Conservation (phyloP, 53 echinoderm and acorn worm genomes). For the Pentamera pediparva region DNA sequence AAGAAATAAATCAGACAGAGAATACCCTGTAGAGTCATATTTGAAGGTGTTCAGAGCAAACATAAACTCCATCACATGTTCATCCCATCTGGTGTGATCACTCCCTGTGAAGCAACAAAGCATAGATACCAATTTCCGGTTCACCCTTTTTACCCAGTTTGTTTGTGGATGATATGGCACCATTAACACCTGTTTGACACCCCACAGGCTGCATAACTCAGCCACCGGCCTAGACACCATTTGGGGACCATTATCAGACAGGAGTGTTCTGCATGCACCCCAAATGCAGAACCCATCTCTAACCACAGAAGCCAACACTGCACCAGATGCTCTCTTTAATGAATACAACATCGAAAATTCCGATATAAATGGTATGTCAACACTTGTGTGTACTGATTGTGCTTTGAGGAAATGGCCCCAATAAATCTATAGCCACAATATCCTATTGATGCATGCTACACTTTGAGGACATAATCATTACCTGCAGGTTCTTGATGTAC, state of each 20-base stretch:
- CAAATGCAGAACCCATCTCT: conserved; percentile 43
- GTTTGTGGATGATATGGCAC: conserved; percentile 57
- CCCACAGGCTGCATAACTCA: conserved; percentile 44
- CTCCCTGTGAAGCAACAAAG: background rate
- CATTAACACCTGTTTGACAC: conserved; percentile 41
- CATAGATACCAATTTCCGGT: conserved; percentile 48
- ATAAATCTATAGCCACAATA: conserved; percentile 30
- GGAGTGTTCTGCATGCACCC: conserved; percentile 35
- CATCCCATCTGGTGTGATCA: conserved; percentile 30
- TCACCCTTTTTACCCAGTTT: conserved; percentile 57
- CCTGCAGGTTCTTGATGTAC: conserved; percentile 41
- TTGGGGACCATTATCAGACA: conserved; percentile 62
- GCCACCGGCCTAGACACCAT: conserved; percentile 24
- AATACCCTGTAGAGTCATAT: conserved; percentile 40
- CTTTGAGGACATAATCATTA: conserved; percentile 37
- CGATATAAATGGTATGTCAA: too few species aligned
- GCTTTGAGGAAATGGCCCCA: conserved; percentile 38
- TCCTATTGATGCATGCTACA: conserved; percentile 31
- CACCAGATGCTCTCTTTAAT: conserved; percentile 27
- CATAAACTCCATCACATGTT: conserved; percentile 40
- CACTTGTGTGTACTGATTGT: too few species aligned
- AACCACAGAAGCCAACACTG: conserved; percentile 4
- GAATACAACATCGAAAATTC: conserved; percentile 28
- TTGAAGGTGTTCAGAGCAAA: conserved; percentile 33
- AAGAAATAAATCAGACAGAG: conserved; percentile 26